A percentile compares a stretch with the other conserved stretches of the same genome.
phyloP scores from a whole-genome alignment of 2,797 vertebrate genomes.

The Diplodus sargus region DNA sequence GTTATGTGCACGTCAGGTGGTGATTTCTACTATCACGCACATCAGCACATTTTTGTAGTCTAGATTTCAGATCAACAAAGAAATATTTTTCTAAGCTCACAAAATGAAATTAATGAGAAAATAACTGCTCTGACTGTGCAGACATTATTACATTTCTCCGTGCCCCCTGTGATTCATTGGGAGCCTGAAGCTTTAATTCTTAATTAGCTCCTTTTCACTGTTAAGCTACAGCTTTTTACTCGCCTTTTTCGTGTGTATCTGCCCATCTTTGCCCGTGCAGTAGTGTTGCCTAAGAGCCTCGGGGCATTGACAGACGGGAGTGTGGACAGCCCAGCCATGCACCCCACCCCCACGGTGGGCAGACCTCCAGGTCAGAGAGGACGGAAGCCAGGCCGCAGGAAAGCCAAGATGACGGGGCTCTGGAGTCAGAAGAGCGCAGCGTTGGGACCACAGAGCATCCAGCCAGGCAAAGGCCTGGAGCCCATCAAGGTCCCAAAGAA shows the following conservation, averaged over 20 bases:
- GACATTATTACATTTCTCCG: conserved; percentile 1
- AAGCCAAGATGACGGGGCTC: conserved; percentile 84
- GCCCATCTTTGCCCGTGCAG: conserved; percentile 74
- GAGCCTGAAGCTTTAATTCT: background rate
- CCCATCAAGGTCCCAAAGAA: conserved; percentile 97
- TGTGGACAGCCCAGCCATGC: conserved; percentile 89
- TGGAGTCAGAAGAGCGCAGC: conserved; percentile 78
- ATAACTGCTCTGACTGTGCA: conserved; percentile 1
- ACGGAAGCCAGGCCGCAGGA: conserved; percentile 95
- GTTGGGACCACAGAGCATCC: conserved; percentile 82
- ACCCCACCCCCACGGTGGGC: conserved; percentile 87
- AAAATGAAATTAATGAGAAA: conserved; percentile 21
- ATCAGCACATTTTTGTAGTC: background rate
- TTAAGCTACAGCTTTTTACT: conserved; percentile 3
- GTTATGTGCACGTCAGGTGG: background rate
- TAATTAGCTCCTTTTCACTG: conserved; percentile 1
- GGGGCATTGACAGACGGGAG: conserved; percentile 88
- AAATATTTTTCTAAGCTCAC: background rate
- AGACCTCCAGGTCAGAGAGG: conserved; percentile 91
- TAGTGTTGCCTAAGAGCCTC: conserved; percentile 92
- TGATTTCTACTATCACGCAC: background rate
- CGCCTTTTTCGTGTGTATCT: background rate
- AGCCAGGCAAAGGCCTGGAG: conserved; percentile 87
- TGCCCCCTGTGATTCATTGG: conserved; percentile 2
- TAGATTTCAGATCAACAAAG: background rate